Evolutionary conservation across 2,113 vertebrate genomes (phyloP).

Genomic region (mouse (Mus musculus)): DNA sequence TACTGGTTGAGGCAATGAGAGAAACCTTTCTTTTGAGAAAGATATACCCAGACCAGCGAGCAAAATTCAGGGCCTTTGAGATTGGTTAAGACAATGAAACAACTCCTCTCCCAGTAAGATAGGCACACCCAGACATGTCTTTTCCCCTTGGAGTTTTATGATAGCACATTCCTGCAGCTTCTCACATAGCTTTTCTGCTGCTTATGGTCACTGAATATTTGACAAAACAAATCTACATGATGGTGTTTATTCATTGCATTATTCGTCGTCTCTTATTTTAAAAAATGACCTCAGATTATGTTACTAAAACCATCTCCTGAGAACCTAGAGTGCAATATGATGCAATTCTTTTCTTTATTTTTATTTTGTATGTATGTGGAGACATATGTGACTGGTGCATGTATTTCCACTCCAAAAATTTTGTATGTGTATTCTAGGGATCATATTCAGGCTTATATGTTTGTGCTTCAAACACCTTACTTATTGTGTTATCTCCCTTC

Average conservation of each 20-base stretch:
- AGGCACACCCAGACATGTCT: neutral
- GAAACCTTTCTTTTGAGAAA: neutral
- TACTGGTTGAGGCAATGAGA: too few relatives aligned
- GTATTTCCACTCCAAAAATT: neutral
- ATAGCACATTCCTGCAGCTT: neutral
- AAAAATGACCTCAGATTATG: neutral
- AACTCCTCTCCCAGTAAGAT: rapidly evolving
- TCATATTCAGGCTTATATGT: neutral
- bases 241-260: neutral
- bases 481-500: neutral
- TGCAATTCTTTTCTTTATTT: neutral
- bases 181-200: neutral
- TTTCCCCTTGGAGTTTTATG: neutral
- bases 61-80: neutral
- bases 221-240: neutral
- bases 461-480: neutral
- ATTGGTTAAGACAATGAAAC: neutral
- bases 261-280: neutral
- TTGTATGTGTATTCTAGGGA: neutral
- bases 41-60: neutral
- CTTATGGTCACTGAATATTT: too few relatives aligned
- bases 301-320: neutral
- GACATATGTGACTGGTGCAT: too few relatives aligned
- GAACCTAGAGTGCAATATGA: neutral
- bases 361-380: neutral